phyloP scores from a whole-genome alignment of 2,888 invertebrate species.

The Rhaphigaster nebulosa region DNA sequence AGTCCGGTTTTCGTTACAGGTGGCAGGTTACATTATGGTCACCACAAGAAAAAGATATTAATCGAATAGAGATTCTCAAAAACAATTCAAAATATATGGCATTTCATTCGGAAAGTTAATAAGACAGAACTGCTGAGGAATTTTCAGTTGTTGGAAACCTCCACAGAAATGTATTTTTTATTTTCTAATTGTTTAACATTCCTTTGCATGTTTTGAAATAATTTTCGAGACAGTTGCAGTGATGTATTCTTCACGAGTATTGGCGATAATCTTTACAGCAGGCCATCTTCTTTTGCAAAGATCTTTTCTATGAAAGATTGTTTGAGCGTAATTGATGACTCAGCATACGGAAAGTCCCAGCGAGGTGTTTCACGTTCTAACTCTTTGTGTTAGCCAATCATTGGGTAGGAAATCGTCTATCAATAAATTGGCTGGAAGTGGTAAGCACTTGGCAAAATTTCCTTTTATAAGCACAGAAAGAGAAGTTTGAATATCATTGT shows the following conservation, averaged over 20 bases:
- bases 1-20: no score
- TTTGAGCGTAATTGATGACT: not conserved
- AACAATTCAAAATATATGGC: no score
- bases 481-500: not conserved
- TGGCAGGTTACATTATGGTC: no score
- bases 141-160: no score
- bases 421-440: not conserved
- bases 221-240: not conserved
- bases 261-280: not conserved
- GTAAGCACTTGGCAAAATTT: not conserved
- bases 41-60: no score
- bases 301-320: not conserved
- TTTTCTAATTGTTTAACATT: no score
- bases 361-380: not conserved
- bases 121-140: no score
- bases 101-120: no score
- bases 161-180: not conserved
- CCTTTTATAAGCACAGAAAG: not conserved
- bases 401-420: not conserved
- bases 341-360: not conserved
- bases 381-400: not conserved
- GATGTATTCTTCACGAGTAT: not conserved
- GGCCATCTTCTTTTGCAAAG: not conserved
- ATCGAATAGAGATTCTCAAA: no score
- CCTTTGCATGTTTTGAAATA: not conserved